Conservation (phyloP, 2,113 vertebrate species). For the Riparia riparia region DNA sequence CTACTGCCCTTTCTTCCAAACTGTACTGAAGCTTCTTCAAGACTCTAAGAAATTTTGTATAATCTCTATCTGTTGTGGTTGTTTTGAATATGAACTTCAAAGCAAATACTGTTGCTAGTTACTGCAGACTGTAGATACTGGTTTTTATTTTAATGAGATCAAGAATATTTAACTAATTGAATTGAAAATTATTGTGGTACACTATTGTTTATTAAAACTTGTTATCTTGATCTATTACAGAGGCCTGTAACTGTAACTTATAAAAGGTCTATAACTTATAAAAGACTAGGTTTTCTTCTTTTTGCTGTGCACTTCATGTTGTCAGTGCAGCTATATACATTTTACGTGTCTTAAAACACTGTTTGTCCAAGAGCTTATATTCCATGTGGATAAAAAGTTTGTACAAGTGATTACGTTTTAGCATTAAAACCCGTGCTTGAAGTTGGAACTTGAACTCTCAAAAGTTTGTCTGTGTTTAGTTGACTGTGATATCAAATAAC, state of each 20-base stretch:
- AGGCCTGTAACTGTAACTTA: not conserved
- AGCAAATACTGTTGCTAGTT: not conserved
- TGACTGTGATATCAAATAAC: not conserved
- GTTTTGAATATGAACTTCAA: not conserved
- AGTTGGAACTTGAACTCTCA: not conserved
- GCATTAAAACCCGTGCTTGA: not conserved
- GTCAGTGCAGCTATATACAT: not conserved
- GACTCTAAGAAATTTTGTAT: not conserved
- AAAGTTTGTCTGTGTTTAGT: not conserved
- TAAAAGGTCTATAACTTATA: not conserved
- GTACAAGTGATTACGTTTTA: not conserved
- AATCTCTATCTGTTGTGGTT: not conserved
- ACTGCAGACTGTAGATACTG: not conserved
- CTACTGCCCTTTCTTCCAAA: not conserved
- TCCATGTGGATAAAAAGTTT: not conserved
- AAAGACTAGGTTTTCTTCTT: not conserved
- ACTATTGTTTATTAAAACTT: not conserved
- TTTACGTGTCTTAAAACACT: not conserved
- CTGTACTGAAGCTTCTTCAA: not conserved
- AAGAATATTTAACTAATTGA: not conserved
- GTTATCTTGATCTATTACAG: not conserved
- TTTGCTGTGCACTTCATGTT: not conserved
- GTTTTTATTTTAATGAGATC: not conserved
- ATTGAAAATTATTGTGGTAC: not conserved
- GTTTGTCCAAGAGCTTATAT: not conserved